phyloP scores from a whole-genome alignment of 2,888 invertebrate species.

The Bellardia bayeri region DNA sequence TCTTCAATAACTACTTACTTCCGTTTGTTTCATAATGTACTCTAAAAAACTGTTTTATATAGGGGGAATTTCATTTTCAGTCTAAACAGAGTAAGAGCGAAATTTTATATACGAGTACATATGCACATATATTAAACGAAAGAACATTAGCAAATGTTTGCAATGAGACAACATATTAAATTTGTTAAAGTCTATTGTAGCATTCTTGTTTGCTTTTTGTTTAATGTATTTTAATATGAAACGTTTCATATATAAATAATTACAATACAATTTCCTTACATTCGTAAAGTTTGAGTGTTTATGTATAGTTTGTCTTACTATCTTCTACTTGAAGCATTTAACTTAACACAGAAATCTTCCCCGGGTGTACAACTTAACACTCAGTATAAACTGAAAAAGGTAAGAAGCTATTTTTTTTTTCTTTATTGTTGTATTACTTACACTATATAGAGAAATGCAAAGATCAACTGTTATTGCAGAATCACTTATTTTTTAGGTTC shows the following conservation, averaged over 20 bases:
- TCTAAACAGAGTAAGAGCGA: not conserved
- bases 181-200: too few species aligned
- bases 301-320: not conserved
- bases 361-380: not conserved
- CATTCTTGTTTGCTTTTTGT: not conserved
- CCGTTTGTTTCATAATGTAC: constrained; percentile 52
- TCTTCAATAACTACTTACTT: constrained; percentile 65
- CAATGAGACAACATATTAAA: too few species aligned
- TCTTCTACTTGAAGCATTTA: constrained; percentile 18
- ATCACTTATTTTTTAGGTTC: too few species aligned
- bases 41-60: not conserved
- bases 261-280: constrained; percentile 28
- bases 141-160: too few species aligned
- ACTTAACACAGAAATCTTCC: constrained; percentile 16
- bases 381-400: not conserved
- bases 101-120: too few species aligned
- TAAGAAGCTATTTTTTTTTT: not conserved
- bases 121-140: too few species aligned
- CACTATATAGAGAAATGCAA: too few species aligned
- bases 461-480: too few species aligned
- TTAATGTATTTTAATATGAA: not conserved
- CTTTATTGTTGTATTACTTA: too few species aligned
- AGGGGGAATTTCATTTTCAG: constrained; percentile 9
- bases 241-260: constrained; percentile 1
- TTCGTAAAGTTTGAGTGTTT: constrained; percentile 17